phyloP scores from a whole-genome alignment of 2,888 invertebrate genomes.

The Drosophila multiciliata region DNA sequence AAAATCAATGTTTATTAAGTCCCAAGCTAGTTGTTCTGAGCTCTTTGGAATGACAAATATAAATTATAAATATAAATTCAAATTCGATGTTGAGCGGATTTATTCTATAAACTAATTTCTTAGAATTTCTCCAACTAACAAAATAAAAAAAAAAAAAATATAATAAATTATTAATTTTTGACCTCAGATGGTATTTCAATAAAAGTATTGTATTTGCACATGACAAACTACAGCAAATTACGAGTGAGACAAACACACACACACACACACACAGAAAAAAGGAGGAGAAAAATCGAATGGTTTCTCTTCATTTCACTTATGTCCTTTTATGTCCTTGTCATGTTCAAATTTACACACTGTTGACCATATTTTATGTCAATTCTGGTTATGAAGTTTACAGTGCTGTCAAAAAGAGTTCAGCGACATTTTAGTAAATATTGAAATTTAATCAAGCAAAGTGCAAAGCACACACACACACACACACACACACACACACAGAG shows the following conservation, averaged over 20 bases:
- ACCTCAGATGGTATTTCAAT: slow-evolving; percentile 10
- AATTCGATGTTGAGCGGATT: too few relatives aligned
- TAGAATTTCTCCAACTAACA: too few relatives aligned
- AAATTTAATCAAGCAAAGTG: slow-evolving; percentile 82
- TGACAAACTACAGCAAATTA: slow-evolving; percentile 58
- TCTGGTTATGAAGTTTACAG: slow-evolving; percentile 80
- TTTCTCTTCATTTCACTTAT: slow-evolving; percentile 33
- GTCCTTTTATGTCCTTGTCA: slow-evolving; percentile 62
- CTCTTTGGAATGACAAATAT: too few relatives aligned
- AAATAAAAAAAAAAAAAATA: too few relatives aligned
- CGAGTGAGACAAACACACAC: neutral
- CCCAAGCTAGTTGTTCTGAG: neutral
- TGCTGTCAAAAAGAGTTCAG: slow-evolving; percentile 81
- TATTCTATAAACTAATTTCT: neutral
- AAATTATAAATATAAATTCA: too few relatives aligned
- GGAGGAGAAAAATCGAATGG: slow-evolving; percentile 8
- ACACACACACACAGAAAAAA: neutral
- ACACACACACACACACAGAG: slow-evolving; percentile 10
- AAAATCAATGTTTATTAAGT: slow-evolving; percentile 7
- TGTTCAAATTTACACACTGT: slow-evolving; percentile 75
- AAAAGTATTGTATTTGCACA: slow-evolving; percentile 12
- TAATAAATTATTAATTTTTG: slow-evolving; percentile 2
- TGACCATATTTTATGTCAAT: slow-evolving; percentile 79
- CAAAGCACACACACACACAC: slow-evolving; percentile 58
- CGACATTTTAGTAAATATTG: slow-evolving; percentile 82